These are phyloP conservation scores for Cecropterus lyciades DNA, from an alignment of 1,140 invertebrate genomes.

Conservation along the genomic window DNA sequence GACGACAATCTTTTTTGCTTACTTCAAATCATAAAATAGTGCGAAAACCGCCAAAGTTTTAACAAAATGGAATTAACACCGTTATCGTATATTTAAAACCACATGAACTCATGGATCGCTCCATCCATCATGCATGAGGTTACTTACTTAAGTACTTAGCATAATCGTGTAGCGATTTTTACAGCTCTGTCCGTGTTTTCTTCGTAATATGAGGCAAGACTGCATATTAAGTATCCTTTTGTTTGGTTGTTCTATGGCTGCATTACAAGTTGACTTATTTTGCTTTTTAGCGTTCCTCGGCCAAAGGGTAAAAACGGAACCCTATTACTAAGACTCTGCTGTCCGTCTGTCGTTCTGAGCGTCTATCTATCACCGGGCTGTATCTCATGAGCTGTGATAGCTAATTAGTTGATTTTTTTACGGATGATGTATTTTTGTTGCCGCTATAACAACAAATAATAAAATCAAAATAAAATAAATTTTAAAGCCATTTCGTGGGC, in stretches of 20 bases:
- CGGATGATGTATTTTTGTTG: too few species aligned
- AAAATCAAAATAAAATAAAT: too few species aligned
- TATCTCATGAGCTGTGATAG: too few species aligned
- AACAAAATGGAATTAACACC: not conserved
- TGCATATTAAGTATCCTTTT: slow-evolving; percentile 1
- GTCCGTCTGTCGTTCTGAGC: too few species aligned
- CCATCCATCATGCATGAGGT: not conserved
- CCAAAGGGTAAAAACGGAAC: too few species aligned
- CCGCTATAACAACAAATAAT: too few species aligned
- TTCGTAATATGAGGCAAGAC: not conserved
- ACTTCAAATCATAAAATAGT: not conserved
- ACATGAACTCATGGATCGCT: not conserved
- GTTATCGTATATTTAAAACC: not conserved
- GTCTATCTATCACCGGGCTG: too few species aligned
- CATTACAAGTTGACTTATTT: not conserved
- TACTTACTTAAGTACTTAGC: not conserved
- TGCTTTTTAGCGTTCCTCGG: too few species aligned
- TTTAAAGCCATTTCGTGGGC: too few species aligned
- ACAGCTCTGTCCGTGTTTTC: not conserved
- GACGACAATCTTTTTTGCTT: too few species aligned
- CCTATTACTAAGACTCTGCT: too few species aligned
- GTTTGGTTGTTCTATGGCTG: not conserved
- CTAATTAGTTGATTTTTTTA: too few species aligned
- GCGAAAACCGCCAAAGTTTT: not conserved
- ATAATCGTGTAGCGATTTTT: not conserved